Conservation (phyloP, 1,140 invertebrate genomes). For the Wasmannia auropunctata region DNA sequence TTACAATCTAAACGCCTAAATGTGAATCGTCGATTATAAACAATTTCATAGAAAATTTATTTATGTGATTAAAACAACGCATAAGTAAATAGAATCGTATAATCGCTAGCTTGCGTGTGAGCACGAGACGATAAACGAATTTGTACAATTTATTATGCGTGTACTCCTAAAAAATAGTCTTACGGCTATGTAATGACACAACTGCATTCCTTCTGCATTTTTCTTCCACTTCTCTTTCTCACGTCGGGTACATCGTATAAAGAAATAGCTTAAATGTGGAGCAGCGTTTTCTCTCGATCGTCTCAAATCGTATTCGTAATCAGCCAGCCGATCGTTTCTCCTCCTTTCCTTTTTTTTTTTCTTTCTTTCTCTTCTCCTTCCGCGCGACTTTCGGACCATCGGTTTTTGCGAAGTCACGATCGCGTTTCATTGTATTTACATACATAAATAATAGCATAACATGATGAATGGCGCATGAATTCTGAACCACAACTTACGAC, state of each 20-base stretch:
- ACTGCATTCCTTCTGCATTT: conserved; percentile 63
- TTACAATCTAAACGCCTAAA: conserved; percentile 71
- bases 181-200: conserved; percentile 72
- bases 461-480: conserved; percentile 55
- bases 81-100: conserved; percentile 74
- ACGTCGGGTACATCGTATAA: conserved; percentile 19
- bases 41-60: conserved; percentile 84
- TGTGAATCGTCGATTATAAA: conserved; percentile 78
- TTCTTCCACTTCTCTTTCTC: conserved; percentile 19
- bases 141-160: conserved; percentile 85
- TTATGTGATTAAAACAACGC: conserved; percentile 83
- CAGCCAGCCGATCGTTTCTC: neutral
- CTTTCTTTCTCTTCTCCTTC: neutral
- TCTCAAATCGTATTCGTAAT: neutral
- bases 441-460: conserved; percentile 66
- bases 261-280: conserved; percentile 42
- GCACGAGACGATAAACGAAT: conserved; percentile 82
- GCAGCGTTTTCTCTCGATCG: conserved; percentile 15
- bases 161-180: conserved; percentile 76
- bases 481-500: conserved; percentile 68
- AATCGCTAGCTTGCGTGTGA: conserved; percentile 79
- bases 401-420: conserved; percentile 4
- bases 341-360: too few species aligned
- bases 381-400: neutral
- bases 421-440: conserved; percentile 37